Evolutionary conservation across 2,888 invertebrate species (phyloP), one percentile per base, ranked within the genome.

Genomic region (Opisthograptis luteolata): DNA sequence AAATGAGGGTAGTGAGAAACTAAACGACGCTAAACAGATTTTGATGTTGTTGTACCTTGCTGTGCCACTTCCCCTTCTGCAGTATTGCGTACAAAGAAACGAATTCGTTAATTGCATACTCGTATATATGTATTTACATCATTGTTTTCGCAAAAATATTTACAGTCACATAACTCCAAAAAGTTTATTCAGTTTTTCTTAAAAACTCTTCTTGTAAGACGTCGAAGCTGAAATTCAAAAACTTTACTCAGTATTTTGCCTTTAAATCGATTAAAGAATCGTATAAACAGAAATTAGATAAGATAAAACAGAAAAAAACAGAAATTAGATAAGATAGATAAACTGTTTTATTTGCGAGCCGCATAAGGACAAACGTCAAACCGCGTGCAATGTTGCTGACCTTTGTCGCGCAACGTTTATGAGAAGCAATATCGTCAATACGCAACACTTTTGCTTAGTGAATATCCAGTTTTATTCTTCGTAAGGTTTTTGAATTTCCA

Each of bases 51-150:
- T 42, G 68, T 93, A 94, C 93, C 93, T 93, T 93, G 92, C 66
- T 93, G 93, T 39, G 93, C 92, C 70, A 92, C 86, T 81, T 93
- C 93, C 68, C 93, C 93, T 87, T 93, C 93, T 93, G 81, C 47
- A 67, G 62, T 65, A 6, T 54, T 55, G 62, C 50, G 81, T 77
- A 74, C 66, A 45, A 55, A 53, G 34, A 36, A 52, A 49, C 36
- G 15, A 28, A 46, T 40, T 12, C 3, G 19, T 47, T 17, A 36
- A 39, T 47, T 47, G 13, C 7, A 30, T 12, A 15, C 28, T 42
- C 25, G 36, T 51, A 25, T 36, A 45, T 41, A 41, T 35, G n/a
- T 36, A 10, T 25, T 37, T 43, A 17, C 13, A n/a, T n/a, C n/a
- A n/a, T 15, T 8, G 8, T 1, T n/a, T 15, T 9, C 0, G 4